Base-by-base conservation (phyloP, 1,140 invertebrate species). In the Drosophila ogumai region DNA sequence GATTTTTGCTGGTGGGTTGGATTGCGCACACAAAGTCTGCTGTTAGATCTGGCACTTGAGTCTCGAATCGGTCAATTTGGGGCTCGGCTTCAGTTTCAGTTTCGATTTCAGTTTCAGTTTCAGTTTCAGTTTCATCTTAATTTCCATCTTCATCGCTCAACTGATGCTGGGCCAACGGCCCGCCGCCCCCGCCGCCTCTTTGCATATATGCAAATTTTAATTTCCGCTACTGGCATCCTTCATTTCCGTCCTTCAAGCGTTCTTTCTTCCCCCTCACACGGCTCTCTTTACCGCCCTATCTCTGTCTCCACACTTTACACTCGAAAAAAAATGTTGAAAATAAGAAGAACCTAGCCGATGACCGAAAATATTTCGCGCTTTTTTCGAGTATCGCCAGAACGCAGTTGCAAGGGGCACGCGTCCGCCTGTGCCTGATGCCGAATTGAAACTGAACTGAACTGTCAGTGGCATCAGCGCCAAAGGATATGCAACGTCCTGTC, bases 201-300 rank as follows among this genome's bases (percentile, higher is more conserved):
- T 59, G 69, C 69, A 73, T 73, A 59, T 73, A 91, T 91, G 88
- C 88, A 88, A 91, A 91, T 91, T 91, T 91, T 79, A 91, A 91
- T 91, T 91, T 91, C 88, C 88, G 84, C 65, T 82, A 56, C 79
- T 87, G 81, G 57, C 79, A 88, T 91, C 84, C 79, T 91, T 91
- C 90, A 91, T 91, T 91, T 91, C 88, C 88, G 84, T 28, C 57
- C 50, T 58, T 41, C 49, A 31, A 34, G 50, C 41, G 41, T 67
- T 67, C 77, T 49, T 34, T 25, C 56, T 65, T 65, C 46, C 63
- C 34, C 40, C 19, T 34, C 32, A 3, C 32, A 22, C 71, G 49
- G 31, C 25, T 59, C 34, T 17, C 7, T 57, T 17, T 28, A 0
- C 25, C 25, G 25, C 25, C 8, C 28, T 38, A 19, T 40, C 6